phyloP scores from a whole-genome alignment of 2,113 vertebrate species.

The Patagioenas fasciata region DNA sequence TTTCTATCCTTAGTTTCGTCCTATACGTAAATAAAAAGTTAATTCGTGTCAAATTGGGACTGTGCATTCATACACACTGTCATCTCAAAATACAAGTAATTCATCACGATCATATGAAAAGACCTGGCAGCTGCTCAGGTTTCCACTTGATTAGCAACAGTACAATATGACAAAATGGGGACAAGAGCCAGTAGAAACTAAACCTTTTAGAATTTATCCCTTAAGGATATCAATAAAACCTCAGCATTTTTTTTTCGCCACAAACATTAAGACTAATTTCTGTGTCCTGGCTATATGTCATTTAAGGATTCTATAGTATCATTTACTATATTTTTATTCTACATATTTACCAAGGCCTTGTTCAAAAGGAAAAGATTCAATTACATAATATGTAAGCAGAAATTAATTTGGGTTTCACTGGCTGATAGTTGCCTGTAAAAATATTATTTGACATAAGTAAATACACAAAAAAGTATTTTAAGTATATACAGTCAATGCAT shows the following conservation, averaged over 20 bases:
- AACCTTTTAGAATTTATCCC: not conserved
- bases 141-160: not conserved
- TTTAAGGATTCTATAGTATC: not conserved
- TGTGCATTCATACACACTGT: not conserved
- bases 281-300: not conserved
- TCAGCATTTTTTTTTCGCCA: not conserved
- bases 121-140: not conserved
- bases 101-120: not conserved
- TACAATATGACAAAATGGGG: not conserved
- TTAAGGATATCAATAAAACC: not conserved
- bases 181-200: not conserved
- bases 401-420: not conserved
- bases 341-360: not conserved
- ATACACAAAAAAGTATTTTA: not conserved
- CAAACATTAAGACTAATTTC: not conserved
- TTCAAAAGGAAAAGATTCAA: not conserved
- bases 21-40: slow-evolving; percentile 44
- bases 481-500: not conserved
- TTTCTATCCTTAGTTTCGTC: slow-evolving; percentile 61
- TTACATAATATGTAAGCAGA: not conserved
- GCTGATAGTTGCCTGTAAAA: not conserved
- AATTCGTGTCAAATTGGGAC: not conserved
- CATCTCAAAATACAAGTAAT: not conserved
- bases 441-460: not conserved
- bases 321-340: not conserved